Percentiles rank a stretch among this genome's conserved stretches.
Evolutionary conservation across 37 sponge, comb jelly and placozoan species (phyloP).

Genomic region (Axinella damicornis): DNA sequence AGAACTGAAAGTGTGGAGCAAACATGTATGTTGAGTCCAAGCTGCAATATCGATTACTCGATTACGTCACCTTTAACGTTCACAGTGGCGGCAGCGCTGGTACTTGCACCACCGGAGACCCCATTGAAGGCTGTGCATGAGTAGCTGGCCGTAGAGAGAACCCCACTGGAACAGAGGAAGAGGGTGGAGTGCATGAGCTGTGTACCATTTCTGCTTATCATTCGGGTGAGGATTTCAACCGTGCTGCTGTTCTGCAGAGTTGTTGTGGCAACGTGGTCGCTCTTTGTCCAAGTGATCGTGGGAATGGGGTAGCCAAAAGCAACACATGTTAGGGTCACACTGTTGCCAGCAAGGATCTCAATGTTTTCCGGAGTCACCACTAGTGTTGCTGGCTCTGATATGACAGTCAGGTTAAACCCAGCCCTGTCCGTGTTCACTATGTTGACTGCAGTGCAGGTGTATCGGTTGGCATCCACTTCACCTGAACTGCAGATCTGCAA

Average conservation of each 20-base stretch:
- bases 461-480: conserved; percentile 1
- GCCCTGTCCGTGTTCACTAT: conserved; percentile 4
- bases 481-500: neutral
- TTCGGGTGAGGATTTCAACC: too few relatives aligned
- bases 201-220: neutral
- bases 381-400: neutral
- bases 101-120: too few relatives aligned
- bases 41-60: too few relatives aligned
- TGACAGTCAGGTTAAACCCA: neutral
- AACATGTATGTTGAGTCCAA: too few relatives aligned
- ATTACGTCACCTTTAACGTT: too few relatives aligned
- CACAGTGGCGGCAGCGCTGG: too few relatives aligned
- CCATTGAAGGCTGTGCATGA: too few relatives aligned
- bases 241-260: too few relatives aligned
- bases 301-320: conserved; percentile 47
- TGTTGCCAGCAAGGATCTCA: neutral
- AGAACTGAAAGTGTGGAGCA: too few relatives aligned
- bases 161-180: too few relatives aligned
- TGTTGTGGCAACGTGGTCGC: neutral
- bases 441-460: conserved; percentile 31
- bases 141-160: too few relatives aligned
- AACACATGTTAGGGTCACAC: conserved; percentile 23
- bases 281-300: conserved; percentile 28
- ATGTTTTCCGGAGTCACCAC: neutral
- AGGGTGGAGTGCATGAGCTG: neutral